Conservation (phyloP, 1,140 invertebrate species). For the Drosophila prosaltans region DNA sequence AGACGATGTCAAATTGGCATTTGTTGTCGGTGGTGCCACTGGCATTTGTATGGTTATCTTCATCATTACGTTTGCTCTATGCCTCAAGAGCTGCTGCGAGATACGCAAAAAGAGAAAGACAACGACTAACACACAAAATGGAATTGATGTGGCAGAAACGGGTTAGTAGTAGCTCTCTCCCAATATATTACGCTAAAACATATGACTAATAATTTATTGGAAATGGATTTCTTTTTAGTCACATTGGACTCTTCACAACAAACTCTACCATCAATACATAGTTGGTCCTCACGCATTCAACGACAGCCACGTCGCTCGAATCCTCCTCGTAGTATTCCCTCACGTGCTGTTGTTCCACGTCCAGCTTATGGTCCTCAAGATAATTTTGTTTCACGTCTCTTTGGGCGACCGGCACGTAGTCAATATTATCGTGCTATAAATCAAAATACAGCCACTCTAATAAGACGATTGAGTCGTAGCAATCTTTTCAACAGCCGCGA, state of each 20-base stretch:
- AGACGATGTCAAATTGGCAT: constrained; percentile 70
- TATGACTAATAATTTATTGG: background rate
- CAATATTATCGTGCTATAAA: constrained; percentile 79
- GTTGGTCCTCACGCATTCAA: constrained; percentile 39
- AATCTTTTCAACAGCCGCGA: constrained; percentile 72
- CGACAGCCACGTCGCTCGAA: constrained; percentile 60
- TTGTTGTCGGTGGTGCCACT: constrained; percentile 66
- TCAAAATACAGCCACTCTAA: constrained; percentile 76
- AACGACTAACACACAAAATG: background rate
- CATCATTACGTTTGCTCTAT: constrained; percentile 68
- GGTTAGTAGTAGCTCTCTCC: constrained; percentile 15
- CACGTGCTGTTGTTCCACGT: constrained; percentile 51
- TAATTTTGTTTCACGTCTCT: constrained; percentile 71
- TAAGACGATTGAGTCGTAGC: constrained; percentile 75
- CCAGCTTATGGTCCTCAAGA: constrained; percentile 64
- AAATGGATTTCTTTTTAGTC: constrained; percentile 21
- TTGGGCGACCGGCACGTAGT: constrained; percentile 72
- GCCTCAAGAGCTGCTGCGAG: constrained; percentile 71
- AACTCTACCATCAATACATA: constrained; percentile 49
- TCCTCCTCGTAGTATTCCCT: constrained; percentile 30
- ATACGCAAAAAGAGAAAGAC: constrained; percentile 50
- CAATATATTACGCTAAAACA: background rate
- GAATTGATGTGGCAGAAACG: constrained; percentile 16
- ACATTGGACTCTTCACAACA: constrained; percentile 46
- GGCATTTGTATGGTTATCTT: constrained; percentile 76